Base-by-base conservation (phyloP, 2,888 invertebrate genomes). In the Pristionchus entomophagus region DNA sequence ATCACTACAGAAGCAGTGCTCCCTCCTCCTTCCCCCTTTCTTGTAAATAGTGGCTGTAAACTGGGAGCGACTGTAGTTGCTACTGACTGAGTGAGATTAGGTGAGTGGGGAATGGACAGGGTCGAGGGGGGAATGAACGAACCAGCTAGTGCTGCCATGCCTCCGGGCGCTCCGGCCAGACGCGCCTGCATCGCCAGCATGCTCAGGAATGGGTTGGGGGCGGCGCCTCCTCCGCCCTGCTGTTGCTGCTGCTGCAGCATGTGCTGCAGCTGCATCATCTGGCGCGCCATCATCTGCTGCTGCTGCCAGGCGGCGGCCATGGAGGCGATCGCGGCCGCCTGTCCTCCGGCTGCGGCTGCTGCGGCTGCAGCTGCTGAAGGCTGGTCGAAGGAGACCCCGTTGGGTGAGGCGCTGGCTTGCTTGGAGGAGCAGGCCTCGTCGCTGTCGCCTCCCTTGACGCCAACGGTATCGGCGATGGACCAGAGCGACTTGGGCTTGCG, bases 401-500 rank as follows among this genome's bases (percentile, higher is more conserved):
- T 12, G 10, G 73, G 73, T 1, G 73, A 73, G 22, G 41, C 26
- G 8, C 32, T 22, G 10, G 38, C 73, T 22, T 22, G n/a, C 73
- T 73, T 73, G 45, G 73, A 73, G 22, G 73, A 73, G 6, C 41
- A 22, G 2, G 73, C 86, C 49, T 86, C 86, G 38, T 82, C 77
- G 8, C 56, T 85, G 38, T 82, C 77, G 8, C 56, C 73, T 22
- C 14, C 62, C 51, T 56, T 62, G 17, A 73, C 86, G 26, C 80
- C 80, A 4, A 62, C 86, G 17, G 78, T 86, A 35, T 86, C 86
- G 53, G 92, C 91, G 56, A 93, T 92, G 53, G 91, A 91, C 93
- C 93, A 93, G 80, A 93, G 92, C 10, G 73, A 41, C 86, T 92
- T 93, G 32, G 56, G 53, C 84, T 86, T 78, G 41, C 59, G 45